Evolutionary conservation across 92 coral and sea anemone species (phyloP), one percentile per base, ranked within the genome.

Genomic region (Palythoa caribaeorum): DNA sequence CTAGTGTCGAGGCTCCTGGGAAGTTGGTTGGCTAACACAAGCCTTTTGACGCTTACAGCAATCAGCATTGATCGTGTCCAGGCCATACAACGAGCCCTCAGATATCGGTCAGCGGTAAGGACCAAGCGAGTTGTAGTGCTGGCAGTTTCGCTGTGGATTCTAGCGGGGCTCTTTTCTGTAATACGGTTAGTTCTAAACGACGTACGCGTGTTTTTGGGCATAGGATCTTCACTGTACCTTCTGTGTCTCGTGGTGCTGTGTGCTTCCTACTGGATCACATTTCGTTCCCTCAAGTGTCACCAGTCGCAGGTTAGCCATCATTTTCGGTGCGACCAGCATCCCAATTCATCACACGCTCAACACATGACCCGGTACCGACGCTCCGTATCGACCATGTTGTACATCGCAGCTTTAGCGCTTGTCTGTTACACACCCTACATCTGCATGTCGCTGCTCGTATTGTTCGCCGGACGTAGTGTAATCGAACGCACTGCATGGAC

Each of bases 1-100:
- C 86, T 81, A 35, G 75, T 81, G 20, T 81, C 86, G 9, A 81
- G 86, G 40, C 86, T 81, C 47, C 75, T 81, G 20, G 86, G 86
- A 16, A 66, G 62, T 55, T 81, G 86, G 86, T 63, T 81, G 17
- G 86, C 86, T 17, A 81, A 65, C 21, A 71, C 76, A 3, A 81
- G 86, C 14, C 75, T 81, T 48, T 71, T 81, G 10, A 81, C 86
- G 5, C 75, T 81, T 14, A 14, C 76, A 14, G 86, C 86, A 20
- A 48, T 81, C 86, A 68, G 75, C 19, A 65, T 81, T 51, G 86
- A 81, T 28, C 86, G 86, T 15, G 86, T 81, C 11, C 86, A 40
- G 60, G 86, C 86, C 3, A 37, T 81, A 2, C 76, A 55, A 36
- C 60, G 73, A 36, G 76, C 86, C 17, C 86, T 81, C 39, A 81